Evolutionary conservation across 2,113 vertebrate species (phyloP), one percentile per base, ranked within the genome.

Genomic region (Scatophagus argus): DNA sequence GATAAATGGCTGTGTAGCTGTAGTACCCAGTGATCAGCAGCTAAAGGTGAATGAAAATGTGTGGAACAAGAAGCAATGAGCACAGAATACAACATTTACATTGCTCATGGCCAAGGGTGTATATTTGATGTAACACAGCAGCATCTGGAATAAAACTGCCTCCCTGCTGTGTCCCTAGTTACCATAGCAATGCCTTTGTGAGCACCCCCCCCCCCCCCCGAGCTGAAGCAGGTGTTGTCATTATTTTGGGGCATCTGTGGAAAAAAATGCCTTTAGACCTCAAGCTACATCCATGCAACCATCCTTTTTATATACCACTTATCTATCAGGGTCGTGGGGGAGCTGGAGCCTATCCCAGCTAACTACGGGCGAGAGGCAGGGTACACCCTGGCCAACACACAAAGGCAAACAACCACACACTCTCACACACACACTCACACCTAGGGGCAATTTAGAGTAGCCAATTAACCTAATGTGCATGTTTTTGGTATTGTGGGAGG

Each of bases 181-280:
- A 60, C 79, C 73, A 63, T 59, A 34, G 73, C 74, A 85, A 83
- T 56, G 1, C 29, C 21, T 69, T 21, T 19, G 52, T 34, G 65
- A 43, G 41, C 67, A 65, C 65, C 65, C 69, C 74, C 81, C 70
- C 34, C 65, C 65, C 69, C 74, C 81, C 70, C 34, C 5, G 25
- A 67, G 69, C 34, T 49, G 51, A 16, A 23, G 23, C 64, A 44
- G 54, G 14, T 7, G 3, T 13, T 39, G 38, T 72, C 66, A 64
- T 81, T 67, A 74, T 75, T 77, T 71, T 66, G 52, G 62, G 51
- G 55, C 31, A 17, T 19, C 14, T 62, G 31, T 16, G 44, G 43
- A 56, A 66, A 6, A 46, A 39, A 63, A 44, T 31, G 27, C 14
- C 11, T 39, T 66, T 43, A 41, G 54, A 62, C 65, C 70, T 79